Conservation (phyloP, 2,113 vertebrate genomes). For the Mystacornis crossleyi region DNA sequence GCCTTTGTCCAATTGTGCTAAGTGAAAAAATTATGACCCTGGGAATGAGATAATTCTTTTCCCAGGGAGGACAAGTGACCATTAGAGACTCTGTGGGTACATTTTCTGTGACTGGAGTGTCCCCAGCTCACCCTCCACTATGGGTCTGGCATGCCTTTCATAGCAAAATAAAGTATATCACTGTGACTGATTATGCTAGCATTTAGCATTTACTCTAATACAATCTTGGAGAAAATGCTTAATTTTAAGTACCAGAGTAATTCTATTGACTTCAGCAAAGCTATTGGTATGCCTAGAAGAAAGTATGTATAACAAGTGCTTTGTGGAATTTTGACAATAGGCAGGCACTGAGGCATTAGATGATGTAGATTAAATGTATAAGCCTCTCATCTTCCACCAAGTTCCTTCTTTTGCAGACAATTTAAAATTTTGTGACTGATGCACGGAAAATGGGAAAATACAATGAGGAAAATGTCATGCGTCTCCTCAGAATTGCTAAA, state of each 20-base stretch:
- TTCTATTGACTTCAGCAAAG: not conserved
- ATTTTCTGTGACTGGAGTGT: not conserved
- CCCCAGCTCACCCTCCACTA: not conserved
- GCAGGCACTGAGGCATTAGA: not conserved
- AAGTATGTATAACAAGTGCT: not conserved
- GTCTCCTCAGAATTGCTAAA: not conserved
- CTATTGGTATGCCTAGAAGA: not conserved
- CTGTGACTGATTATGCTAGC: not conserved
- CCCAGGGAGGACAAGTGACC: not conserved
- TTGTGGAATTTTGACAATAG: not conserved
- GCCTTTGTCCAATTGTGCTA: not conserved
- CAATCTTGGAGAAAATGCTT: not conserved
- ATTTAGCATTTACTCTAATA: not conserved
- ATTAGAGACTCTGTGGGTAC: not conserved
- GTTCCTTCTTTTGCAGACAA: not conserved
- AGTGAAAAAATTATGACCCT: not conserved
- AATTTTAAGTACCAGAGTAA: not conserved
- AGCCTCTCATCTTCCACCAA: not conserved
- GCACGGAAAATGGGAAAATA: not conserved
- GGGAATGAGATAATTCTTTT: not conserved
- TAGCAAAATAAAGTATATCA: not conserved
- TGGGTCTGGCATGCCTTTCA: not conserved
- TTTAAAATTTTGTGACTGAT: constrained; percentile 26
- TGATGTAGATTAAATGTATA: constrained; percentile 8
- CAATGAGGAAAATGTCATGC: not conserved